phyloP scores from a whole-genome alignment of 2,113 vertebrate species.

The Apteryx owenii region DNA sequence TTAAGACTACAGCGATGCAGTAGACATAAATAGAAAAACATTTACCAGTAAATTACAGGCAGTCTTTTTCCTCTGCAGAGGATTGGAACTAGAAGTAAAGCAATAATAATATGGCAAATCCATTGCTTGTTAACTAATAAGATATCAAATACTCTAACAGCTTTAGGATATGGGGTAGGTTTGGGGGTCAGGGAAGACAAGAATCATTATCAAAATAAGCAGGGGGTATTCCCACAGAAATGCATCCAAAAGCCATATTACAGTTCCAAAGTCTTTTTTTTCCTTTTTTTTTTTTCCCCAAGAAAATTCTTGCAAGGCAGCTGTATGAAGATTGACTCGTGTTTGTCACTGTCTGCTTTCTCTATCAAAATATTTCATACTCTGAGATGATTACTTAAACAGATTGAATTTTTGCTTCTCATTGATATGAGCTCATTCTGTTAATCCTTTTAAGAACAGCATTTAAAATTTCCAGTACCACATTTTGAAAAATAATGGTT shows the following conservation, averaged over 20 bases:
- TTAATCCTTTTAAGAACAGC: neutral
- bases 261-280: neutral
- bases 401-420: neutral
- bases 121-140: neutral
- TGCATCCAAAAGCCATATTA: neutral
- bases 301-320: neutral
- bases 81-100: neutral
- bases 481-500: neutral
- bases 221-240: neutral
- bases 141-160: neutral
- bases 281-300: neutral
- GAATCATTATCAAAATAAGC: neutral
- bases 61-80: neutral
- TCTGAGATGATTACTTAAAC: neutral
- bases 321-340: neutral
- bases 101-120: neutral
- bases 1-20: neutral
- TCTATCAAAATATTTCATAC: neutral
- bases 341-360: neutral
- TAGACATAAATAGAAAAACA: neutral
- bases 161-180: neutral
- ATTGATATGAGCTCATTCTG: neutral
- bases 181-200: neutral
- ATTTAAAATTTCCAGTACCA: neutral
- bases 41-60: neutral